Evolutionary conservation across 2,797 vertebrate genomes (phyloP), one percentile per base, ranked within the genome.

Genomic region (Melanotaenia boesemani): DNA sequence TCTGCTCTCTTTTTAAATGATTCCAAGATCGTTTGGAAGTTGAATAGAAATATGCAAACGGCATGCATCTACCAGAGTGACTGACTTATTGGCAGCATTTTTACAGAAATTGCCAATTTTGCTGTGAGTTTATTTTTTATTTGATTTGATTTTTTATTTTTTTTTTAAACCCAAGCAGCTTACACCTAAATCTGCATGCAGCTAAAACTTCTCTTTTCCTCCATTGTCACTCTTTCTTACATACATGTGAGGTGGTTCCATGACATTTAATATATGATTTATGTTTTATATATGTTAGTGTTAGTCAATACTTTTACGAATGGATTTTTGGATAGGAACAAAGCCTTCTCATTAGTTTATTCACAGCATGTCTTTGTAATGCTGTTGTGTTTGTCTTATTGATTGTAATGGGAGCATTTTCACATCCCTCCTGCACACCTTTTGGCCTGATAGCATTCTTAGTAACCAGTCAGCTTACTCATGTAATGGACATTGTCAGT

Each of bases 1-100:
- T 74, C 70, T 60, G 67, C 84, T 87, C 70, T 80, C 82, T 85
- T 86, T 88, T 83, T 71, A 86, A 86, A 90, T 75, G 55, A 67
- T 84, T 89, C 83, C 88, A 85, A 86, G 81, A 89, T 88, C 89
- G 79, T 91, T 87, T 90, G 86, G 88, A 89, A 90, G 87, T 91
- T 78, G 86, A 85, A 88, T 88, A 82, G 77, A 87, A 83, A 89
- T 81, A 81, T 89, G 86, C 86, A 87, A 86, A 89, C 86, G 77
- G 76, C 56, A 41, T 76, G 59, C 82, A 76, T 82, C 74, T 67
- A 87, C 78, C 82, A 84, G 86, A 83, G 86, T 82, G 78, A 76
- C 84, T 26, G 59, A 71, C 82, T 86, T 48, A 54, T 76, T 88
- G 84, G 86, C 82, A 84, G 55, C 56, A 24, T 36, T 81, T 85